Conservation (phyloP, 2,797 vertebrate species). For the Syngnathus rostellatus region DNA sequence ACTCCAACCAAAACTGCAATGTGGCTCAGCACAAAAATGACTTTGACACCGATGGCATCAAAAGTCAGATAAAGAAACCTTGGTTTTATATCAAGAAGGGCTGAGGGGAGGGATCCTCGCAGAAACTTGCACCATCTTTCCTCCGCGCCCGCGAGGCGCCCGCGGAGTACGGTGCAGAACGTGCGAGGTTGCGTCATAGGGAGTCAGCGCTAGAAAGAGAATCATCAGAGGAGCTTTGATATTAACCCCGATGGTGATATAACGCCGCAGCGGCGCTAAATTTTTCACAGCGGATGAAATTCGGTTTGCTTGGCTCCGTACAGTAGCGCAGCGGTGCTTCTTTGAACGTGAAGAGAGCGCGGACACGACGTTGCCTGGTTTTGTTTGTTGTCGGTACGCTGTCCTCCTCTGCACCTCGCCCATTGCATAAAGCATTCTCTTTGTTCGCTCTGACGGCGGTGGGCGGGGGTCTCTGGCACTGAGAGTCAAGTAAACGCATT, state of each 20-base stretch:
- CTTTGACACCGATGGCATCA: constrained; percentile 27
- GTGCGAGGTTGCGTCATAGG: constrained; percentile 31
- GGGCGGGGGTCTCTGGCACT: constrained; percentile 3
- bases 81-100: constrained; percentile 50
- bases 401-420: constrained; percentile 20
- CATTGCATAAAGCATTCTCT: constrained; percentile 16
- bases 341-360: constrained; percentile 30
- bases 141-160: constrained; percentile 12
- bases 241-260: constrained; percentile 53
- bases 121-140: constrained; percentile 40
- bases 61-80: constrained; percentile 57
- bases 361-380: constrained; percentile 6
- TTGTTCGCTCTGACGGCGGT: constrained; percentile 17
- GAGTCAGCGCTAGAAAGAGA: constrained; percentile 33
- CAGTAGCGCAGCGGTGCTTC: constrained; percentile 31
- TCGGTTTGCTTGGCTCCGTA: constrained; percentile 51
- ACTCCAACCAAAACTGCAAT: background rate
- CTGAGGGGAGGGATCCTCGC: constrained; percentile 37
- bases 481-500: constrained; percentile 14
- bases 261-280: constrained; percentile 43
- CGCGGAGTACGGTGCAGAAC: constrained; percentile 25
- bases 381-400: background rate
- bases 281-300: constrained; percentile 63
- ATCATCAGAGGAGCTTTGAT: constrained; percentile 47
- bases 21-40: background rate